Evolutionary conservation across 1,140 invertebrate genomes (phyloP).

Genomic region (Pseudomyrmex dendroicus): DNA sequence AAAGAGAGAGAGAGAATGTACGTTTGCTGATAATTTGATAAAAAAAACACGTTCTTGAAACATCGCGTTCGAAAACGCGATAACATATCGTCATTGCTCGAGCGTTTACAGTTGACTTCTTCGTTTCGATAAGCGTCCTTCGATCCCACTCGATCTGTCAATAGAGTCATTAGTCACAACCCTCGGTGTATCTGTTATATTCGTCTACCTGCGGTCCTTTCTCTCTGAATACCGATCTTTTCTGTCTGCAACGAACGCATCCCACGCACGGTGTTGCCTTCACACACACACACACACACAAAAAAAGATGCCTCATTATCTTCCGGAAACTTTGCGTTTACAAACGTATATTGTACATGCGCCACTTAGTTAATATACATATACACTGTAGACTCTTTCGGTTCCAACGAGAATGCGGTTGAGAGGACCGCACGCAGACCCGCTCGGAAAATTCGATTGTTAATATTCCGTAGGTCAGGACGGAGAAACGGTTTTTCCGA

Average conservation of each 20-base stretch:
- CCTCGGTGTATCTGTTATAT: slow-evolving; percentile 73
- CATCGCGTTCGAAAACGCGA: neutral
- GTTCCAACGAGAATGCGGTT: neutral
- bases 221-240: slow-evolving; percentile 33
- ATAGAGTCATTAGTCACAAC: slow-evolving; percentile 81
- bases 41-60: neutral
- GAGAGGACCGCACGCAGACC: too few relatives aligned
- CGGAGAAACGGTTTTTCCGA: slow-evolving; percentile 55
- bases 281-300: too few relatives aligned
- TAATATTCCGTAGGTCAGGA: slow-evolving; percentile 11
- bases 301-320: slow-evolving; percentile 39
- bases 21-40: neutral
- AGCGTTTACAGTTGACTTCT: slow-evolving; percentile 27
- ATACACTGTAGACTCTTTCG: neutral
- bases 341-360: neutral
- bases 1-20: neutral
- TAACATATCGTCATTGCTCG: slow-evolving; percentile 35
- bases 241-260: slow-evolving; percentile 58
- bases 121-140: slow-evolving; percentile 73
- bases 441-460: neutral
- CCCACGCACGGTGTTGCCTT: slow-evolving; percentile 5
- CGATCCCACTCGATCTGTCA: slow-evolving; percentile 69
- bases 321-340: slow-evolving; percentile 34
- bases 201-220: slow-evolving; percentile 62
- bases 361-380: neutral